Conservation (phyloP, 2,797 vertebrate species). For the Falco naumanni region DNA sequence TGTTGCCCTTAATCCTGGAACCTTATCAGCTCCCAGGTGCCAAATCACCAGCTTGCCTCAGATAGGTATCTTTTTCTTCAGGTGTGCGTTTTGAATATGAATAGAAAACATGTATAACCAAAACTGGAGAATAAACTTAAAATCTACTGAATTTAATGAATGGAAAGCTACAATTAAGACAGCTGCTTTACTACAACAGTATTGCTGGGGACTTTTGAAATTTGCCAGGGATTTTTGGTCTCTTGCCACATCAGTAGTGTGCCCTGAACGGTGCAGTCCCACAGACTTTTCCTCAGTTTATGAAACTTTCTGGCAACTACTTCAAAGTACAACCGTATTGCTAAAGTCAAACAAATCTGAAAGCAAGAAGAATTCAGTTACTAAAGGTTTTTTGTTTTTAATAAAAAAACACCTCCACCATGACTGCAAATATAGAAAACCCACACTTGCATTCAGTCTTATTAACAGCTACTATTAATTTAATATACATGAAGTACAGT, state of each 20-base stretch:
- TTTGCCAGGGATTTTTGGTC: neutral
- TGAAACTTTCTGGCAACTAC: neutral
- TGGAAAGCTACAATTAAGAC: neutral
- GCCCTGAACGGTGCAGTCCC: neutral
- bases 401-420: neutral
- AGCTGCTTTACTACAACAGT: neutral
- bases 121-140: neutral
- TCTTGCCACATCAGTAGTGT: neutral
- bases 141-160: neutral
- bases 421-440: neutral
- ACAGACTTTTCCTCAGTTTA: neutral
- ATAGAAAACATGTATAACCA: neutral
- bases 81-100: neutral
- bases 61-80: neutral
- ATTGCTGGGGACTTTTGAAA: neutral
- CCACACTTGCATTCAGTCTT: neutral
- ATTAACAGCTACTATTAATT: neutral
- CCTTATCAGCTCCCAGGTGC: neutral
- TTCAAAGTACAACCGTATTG: neutral
- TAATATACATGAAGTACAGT: neutral
- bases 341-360: neutral
- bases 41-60: slow-evolving; percentile 11
- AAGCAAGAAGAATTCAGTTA: neutral
- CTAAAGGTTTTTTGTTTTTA: neutral
- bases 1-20: neutral